Base-by-base conservation (phyloP, 2,888 invertebrate genomes). In the Cheilosia soror region DNA sequence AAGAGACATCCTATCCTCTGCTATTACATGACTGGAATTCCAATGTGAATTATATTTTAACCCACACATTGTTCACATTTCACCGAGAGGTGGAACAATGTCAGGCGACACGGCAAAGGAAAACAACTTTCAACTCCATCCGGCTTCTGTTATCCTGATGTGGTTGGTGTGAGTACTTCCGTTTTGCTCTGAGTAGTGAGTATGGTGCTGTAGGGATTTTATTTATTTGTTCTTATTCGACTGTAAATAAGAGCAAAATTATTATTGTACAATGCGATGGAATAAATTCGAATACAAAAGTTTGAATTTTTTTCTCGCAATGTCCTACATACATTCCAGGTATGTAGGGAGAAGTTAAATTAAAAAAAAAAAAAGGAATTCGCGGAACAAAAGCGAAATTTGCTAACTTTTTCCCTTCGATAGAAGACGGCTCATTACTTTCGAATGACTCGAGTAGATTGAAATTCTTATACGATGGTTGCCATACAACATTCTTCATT, bases 11-110 rank as follows among this genome's bases (percentile, higher is more conserved):
- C 47, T 47, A 11, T 37, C 3, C 47, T 47, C 7, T 7, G 3
- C 15, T 20, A 47, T 20, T 47, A 62, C 72, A 79, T 83, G 79
- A 73, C 68, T 79, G 72, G 68, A 68, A 83, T 79, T 82, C 78
- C 82, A 63, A 79, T 80, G 83, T 84, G 79, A 80, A 84, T 75
- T 79, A 84, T 69, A 75, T 66, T 83, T 78, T 47, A 82, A 60
- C 66, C 66, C 66, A 68, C 73, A 68, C 81, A 76, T 71, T 79
- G 73, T 83, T 83, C 79, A 73, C 58, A 58, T 58, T 58, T 58
- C 58, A 58, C 40, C 47, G 47, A 37, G 31, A 58, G 73, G 72
- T 73, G 69, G 71, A 62, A 81, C 77, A 81, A 81, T 76, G 68
- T 66, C 63, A 51, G 68, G 42, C 68, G 31, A 33, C 55, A n/a